Conservation (phyloP, 2,113 vertebrate species). For the Oenanthe oenanthe region DNA sequence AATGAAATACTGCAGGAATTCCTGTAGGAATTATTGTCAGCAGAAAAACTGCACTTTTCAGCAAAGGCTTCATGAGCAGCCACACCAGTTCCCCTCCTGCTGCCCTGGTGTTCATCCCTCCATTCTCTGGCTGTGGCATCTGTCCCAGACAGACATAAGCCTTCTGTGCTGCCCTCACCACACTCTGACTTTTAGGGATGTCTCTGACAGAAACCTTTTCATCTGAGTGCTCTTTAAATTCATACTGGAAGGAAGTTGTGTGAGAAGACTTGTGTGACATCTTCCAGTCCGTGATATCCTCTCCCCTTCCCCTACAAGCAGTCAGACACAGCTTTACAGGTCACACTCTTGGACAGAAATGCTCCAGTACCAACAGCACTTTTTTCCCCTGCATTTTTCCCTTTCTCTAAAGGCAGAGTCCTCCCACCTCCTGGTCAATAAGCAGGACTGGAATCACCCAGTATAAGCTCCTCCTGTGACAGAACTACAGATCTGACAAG, state of each 20-base stretch:
- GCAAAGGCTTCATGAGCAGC: not conserved
- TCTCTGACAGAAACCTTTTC: not conserved
- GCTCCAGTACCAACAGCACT: not conserved
- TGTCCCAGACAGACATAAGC: not conserved
- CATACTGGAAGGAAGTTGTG: fast-evolving
- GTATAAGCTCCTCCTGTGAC: not conserved
- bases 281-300: not conserved
- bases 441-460: not conserved
- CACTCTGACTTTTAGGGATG: not conserved
- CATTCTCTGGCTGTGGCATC: too few species aligned
- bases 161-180: not conserved
- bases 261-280: not conserved
- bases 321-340: not conserved
- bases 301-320: not conserved
- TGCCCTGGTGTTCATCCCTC: fast-evolving
- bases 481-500: not conserved
- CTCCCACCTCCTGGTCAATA: not conserved
- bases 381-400: not conserved
- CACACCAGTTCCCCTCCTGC: not conserved
- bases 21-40: not conserved
- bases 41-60: not conserved
- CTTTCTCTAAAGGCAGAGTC: not conserved
- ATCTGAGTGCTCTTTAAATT: not conserved
- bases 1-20: not conserved
- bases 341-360: not conserved